Percentiles rank a stretch among this genome's conserved stretches.
Evolutionary conservation across 2,797 vertebrate species (phyloP).

Genomic region (Notamacropus eugenii): DNA sequence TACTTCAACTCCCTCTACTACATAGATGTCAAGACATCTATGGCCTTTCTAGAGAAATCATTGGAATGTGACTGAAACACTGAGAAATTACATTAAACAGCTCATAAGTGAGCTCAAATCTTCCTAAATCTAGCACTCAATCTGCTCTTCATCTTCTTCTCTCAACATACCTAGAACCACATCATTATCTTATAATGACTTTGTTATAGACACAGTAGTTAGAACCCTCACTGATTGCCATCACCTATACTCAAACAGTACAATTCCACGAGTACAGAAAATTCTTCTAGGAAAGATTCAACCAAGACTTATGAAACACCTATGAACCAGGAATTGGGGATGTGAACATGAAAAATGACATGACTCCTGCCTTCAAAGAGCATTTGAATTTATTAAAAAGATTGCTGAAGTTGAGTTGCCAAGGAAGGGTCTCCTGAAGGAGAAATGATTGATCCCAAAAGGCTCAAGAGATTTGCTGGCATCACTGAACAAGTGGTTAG

Average conservation of each 20-base stretch:
- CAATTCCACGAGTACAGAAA: neutral
- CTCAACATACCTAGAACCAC: neutral
- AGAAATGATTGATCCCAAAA: neutral
- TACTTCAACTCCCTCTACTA: neutral
- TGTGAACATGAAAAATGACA: neutral
- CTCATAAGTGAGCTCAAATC: neutral
- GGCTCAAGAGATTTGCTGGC: neutral
- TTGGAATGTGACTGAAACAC: neutral
- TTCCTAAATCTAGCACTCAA: neutral
- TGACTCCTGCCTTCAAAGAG: neutral
- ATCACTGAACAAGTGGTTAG: neutral
- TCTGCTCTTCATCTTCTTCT: neutral
- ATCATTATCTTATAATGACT: neutral
- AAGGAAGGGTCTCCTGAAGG: rapidly evolving
- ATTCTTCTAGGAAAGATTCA: neutral
- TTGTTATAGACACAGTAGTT: neutral
- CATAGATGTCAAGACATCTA: neutral
- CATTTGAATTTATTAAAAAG: neutral
- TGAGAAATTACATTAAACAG: neutral
- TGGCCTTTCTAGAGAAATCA: neutral
- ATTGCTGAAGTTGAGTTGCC: neutral
- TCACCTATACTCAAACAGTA: neutral
- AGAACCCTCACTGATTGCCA: neutral
- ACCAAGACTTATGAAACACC: neutral
- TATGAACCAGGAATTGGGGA: neutral